phyloP scores from a whole-genome alignment of 2,797 vertebrate genomes.

The Pseudocheirus occidentalis region DNA sequence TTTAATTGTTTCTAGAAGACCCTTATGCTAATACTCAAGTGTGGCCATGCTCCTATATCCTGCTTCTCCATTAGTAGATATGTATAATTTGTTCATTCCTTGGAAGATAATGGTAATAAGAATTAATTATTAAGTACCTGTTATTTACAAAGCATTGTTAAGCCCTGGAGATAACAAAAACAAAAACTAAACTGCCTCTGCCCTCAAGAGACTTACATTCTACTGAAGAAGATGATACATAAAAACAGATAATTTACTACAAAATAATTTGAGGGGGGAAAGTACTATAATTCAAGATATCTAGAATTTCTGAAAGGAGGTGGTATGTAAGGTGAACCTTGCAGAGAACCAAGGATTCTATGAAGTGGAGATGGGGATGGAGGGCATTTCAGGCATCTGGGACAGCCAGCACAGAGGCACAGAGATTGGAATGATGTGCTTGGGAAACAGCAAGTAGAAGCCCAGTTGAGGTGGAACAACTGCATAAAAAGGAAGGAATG shows the following conservation, averaged over 20 bases:
- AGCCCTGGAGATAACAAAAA: not conserved
- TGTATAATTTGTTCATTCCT: not conserved
- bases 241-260: not conserved
- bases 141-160: not conserved
- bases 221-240: not conserved
- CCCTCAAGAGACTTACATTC: not conserved
- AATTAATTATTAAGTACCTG: not conserved
- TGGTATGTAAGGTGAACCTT: not conserved
- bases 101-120: not conserved
- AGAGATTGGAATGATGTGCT: not conserved
- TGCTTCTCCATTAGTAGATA: not conserved
- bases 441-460: not conserved
- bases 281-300: not conserved
- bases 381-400: not conserved
- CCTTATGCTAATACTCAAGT: not conserved
- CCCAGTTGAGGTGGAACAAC: not conserved
- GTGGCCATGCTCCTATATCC: not conserved
- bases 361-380: not conserved
- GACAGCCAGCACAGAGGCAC: not conserved
- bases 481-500: not conserved
- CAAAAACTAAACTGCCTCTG: not conserved
- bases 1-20: not conserved
- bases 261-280: not conserved
- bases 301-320: not conserved
- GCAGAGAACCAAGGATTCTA: not conserved